Base-by-base conservation (phyloP, 2,797 vertebrate genomes). In the Takifugu rubripes region DNA sequence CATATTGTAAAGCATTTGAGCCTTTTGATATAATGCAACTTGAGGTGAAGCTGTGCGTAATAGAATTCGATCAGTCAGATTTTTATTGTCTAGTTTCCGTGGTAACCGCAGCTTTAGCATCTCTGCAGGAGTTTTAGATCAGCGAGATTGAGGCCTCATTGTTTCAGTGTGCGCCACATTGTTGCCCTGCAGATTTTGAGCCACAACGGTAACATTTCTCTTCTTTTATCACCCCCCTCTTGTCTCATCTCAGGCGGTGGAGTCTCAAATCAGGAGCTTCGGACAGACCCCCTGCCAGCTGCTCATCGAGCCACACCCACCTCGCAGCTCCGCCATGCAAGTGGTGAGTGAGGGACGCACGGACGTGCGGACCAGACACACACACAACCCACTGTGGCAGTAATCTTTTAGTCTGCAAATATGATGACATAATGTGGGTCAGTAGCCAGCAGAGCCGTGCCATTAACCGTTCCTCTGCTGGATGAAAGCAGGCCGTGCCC, bases 281-380 rank as follows among this genome's bases (percentile, higher is more conserved):
- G 97, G 97, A 88, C 97, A 99, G 91, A 98, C 96, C 36, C 95
- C 97, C 70, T 95, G 94, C 77, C 97, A 99, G 83, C 88, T 99
- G 64, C 94, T 99, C 66, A 95, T 97, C 62, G 97, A 99, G 72
- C 97, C 97, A 52, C 97, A 99, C 88, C 93, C 94, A 68, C 96
- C 97, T 9, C 84, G 97, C 87, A 97, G 96, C 73, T 99, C 97
- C 36, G 95, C 97, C 81, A 98, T 98, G 96, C 97, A 99, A 85
- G 94, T 95, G 93, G 97, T 99, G 88, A 96, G 97, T 93, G 54
- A 70, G 14, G 6, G 54, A 44, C 25, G 8, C 46, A 56, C 59
- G 54, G 8, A 46, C 31, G 51, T 12, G 21, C 50, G 60, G 55
- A 61, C 51, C 11, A 68, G 55, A 54, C 52, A 42, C 14, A 74